These are phyloP conservation scores for Sclerurus mexicanus DNA, from an alignment of 2,113 vertebrate genomes.

Conservation along the genomic window DNA sequence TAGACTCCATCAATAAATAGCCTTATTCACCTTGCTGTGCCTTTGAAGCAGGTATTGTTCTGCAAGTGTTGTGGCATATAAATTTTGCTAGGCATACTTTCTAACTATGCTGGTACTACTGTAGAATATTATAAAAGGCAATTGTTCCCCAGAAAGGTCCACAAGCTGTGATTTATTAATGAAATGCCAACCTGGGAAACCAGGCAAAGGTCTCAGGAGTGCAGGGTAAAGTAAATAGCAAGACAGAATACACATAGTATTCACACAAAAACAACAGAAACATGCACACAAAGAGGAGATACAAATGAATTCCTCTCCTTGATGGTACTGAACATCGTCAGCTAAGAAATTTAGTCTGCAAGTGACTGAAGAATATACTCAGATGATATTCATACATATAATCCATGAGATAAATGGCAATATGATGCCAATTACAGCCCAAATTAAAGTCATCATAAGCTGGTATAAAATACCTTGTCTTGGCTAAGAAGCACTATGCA, in stretches of 20 bases:
- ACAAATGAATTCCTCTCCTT: background rate
- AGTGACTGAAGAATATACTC: background rate
- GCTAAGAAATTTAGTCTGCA: background rate
- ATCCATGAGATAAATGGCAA: background rate
- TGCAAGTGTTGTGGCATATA: background rate
- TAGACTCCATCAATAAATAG: slow-evolving; percentile 35
- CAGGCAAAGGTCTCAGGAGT: background rate
- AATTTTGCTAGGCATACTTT: slow-evolving; percentile 17
- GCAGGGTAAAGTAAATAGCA: slow-evolving; percentile 26
- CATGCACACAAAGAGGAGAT: background rate
- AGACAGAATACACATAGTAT: background rate
- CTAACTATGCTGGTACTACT: background rate
- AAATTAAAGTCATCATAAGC: background rate
- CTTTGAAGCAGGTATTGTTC: slow-evolving; percentile 52
- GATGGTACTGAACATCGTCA: background rate
- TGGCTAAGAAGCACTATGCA: background rate
- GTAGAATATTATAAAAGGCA: slow-evolving; percentile 19
- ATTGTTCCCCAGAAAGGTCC: slow-evolving; percentile 1
- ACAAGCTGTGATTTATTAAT: slow-evolving; percentile 22
- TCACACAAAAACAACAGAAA: slow-evolving; percentile 25
- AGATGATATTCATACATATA: background rate
- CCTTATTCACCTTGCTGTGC: slow-evolving; percentile 41
- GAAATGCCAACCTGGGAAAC: background rate
- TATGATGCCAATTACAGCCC: background rate
- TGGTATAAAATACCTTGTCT: background rate